phyloP scores from a whole-genome alignment of 2,888 invertebrate genomes.

The Erannis defoliaria region DNA sequence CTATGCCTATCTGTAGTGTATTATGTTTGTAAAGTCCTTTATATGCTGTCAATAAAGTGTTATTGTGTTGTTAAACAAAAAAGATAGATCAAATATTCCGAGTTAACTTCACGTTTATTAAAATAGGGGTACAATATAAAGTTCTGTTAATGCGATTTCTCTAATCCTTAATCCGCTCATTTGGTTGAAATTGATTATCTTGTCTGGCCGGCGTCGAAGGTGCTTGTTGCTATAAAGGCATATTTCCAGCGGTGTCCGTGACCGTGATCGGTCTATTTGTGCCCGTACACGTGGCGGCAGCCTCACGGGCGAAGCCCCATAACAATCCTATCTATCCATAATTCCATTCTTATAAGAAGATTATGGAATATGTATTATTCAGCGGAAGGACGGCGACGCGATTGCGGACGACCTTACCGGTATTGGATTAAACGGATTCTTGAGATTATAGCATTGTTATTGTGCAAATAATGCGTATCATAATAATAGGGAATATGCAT shows the following conservation, averaged over 20 bases:
- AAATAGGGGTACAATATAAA: no score
- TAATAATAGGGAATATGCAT: no score
- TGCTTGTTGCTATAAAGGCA: slow-evolving; percentile 21
- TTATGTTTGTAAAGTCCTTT: no score
- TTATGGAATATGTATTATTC: slow-evolving; percentile 59
- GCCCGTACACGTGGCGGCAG: slow-evolving; percentile 58
- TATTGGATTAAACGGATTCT: slow-evolving; percentile 37
- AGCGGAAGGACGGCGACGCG: slow-evolving; percentile 11
- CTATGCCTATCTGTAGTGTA: no score
- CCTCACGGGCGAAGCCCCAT: slow-evolving; percentile 70
- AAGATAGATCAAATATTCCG: no score
- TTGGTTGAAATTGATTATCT: background rate
- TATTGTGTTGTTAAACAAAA: no score
- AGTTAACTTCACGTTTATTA: no score
- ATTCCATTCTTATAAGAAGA: slow-evolving; percentile 66
- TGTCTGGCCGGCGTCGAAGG: slow-evolving; percentile 14
- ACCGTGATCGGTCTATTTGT: slow-evolving; percentile 68
- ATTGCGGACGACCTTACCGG: slow-evolving; percentile 25
- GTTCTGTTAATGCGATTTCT: no score
- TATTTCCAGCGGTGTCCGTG: slow-evolving; percentile 65
- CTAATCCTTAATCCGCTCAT: background rate
- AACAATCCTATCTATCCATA: slow-evolving; percentile 52
- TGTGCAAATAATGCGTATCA: no score
- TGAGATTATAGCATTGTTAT: slow-evolving; percentile 9
- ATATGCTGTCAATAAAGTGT: no score